These are phyloP conservation scores for Tetraneura akinire DNA, from an alignment of 1,140 invertebrate genomes.

Conservation along the genomic window DNA sequence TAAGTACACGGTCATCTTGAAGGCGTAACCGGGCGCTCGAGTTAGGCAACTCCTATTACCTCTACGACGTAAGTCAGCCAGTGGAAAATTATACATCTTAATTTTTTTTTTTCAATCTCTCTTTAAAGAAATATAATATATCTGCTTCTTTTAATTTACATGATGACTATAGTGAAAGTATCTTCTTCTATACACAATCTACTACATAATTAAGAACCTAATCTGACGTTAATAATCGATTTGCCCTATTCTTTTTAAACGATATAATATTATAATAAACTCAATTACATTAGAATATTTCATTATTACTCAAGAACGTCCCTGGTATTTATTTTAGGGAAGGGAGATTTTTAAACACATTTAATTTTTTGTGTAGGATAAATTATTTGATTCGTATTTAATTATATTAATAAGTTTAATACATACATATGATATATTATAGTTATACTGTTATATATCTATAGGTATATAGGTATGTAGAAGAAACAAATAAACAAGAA, in stretches of 20 bases:
- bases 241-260: neutral
- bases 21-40: conserved; percentile 37
- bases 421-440: too few relatives aligned
- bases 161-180: conserved; percentile 1
- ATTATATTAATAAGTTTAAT: too few relatives aligned
- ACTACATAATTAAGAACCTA: neutral
- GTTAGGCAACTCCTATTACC: conserved; percentile 42
- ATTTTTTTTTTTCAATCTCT: neutral
- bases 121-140: neutral
- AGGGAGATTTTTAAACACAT: too few relatives aligned
- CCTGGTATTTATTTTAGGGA: too few relatives aligned
- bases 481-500: too few relatives aligned
- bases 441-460: too few relatives aligned
- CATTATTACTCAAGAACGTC: too few relatives aligned
- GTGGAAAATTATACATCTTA: neutral
- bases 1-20: neutral
- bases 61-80: neutral
- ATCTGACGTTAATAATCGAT: neutral
- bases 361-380: too few relatives aligned
- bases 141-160: neutral
- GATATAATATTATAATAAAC: neutral
- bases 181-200: neutral
- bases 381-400: too few relatives aligned
- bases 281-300: too few relatives aligned
- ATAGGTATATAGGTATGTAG: too few relatives aligned